These are phyloP conservation scores for Siphamia tubifer DNA, from an alignment of 2,113 vertebrate species.

Conservation along the genomic window DNA sequence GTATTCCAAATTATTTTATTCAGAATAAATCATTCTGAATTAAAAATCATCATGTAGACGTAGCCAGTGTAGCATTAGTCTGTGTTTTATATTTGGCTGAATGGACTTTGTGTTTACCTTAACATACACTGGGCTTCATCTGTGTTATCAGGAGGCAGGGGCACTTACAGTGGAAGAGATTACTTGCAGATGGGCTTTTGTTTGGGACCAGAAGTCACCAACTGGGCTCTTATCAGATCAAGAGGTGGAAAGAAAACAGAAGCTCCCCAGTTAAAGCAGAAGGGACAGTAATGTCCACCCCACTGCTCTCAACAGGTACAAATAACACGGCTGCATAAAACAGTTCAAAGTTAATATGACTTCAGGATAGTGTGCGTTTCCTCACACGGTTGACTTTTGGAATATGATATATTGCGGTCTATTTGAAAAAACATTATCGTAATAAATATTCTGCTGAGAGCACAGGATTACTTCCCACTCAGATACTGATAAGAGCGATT, in stretches of 20 bases:
- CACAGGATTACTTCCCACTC: neutral
- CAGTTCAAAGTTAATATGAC: neutral
- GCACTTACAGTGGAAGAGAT: slow-evolving; percentile 49
- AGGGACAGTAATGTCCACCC: neutral
- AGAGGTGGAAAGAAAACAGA: slow-evolving; percentile 25
- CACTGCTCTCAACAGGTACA: neutral
- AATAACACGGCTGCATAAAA: neutral
- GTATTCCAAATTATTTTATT: too few relatives aligned
- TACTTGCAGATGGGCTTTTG: slow-evolving; percentile 65
- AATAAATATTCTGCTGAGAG: neutral
- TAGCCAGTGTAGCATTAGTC: too few relatives aligned
- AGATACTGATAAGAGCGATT: too few relatives aligned
- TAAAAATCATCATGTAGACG: too few relatives aligned
- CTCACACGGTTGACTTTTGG: neutral
- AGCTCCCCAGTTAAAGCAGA: neutral
- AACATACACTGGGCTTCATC: slow-evolving; percentile 34
- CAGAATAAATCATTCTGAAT: too few relatives aligned
- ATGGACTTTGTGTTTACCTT: slow-evolving; percentile 47
- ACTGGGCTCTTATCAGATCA: slow-evolving; percentile 60
- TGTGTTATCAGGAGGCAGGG: slow-evolving; percentile 19
- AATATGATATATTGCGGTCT: too few relatives aligned
- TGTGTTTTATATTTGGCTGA: slow-evolving; percentile 32
- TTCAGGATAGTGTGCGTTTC: too few relatives aligned
- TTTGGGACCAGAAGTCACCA: slow-evolving; percentile 61
- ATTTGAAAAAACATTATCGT: too few relatives aligned